Conservation (phyloP, 1,140 invertebrate species). For the Aphis gossypii region DNA sequence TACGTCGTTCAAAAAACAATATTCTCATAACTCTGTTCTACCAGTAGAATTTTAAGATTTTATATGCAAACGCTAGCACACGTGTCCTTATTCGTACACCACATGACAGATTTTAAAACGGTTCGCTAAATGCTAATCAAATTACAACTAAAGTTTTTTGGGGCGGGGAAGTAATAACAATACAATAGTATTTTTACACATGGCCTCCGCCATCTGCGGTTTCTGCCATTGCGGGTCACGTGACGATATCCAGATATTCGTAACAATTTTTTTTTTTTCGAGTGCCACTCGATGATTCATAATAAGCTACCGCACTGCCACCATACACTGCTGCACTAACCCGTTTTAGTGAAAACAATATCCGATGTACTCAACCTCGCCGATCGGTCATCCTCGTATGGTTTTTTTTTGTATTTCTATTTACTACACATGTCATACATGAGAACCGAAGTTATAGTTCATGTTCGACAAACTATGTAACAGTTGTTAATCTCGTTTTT, state of each 20-base stretch:
- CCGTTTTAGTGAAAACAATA: not conserved
- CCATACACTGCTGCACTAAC: not conserved
- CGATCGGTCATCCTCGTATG: not conserved
- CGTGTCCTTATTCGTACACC: not conserved
- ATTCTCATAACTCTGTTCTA: not conserved
- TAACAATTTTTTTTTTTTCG: not conserved
- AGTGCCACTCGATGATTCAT: not conserved
- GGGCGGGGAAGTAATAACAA: not conserved
- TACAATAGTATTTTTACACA: slow-evolving; percentile 10
- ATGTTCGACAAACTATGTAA: not conserved
- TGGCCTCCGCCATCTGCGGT: slow-evolving; percentile 22
- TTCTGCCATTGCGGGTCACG: not conserved
- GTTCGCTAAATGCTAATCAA: not conserved
- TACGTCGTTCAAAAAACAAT: not conserved
- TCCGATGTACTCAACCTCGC: not conserved
- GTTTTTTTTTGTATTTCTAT: not conserved
- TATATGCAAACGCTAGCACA: not conserved
- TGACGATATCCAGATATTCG: slow-evolving; percentile 22
- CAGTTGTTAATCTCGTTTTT: not conserved
- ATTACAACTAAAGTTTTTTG: not conserved
- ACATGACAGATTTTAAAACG: not conserved
- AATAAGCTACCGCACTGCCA: not conserved
- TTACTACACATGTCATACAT: not conserved
- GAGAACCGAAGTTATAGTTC: not conserved
- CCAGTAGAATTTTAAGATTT: not conserved